Evolutionary conservation across 2,797 vertebrate genomes (phyloP).

Genomic region (Poeciliopsis presidionis): DNA sequence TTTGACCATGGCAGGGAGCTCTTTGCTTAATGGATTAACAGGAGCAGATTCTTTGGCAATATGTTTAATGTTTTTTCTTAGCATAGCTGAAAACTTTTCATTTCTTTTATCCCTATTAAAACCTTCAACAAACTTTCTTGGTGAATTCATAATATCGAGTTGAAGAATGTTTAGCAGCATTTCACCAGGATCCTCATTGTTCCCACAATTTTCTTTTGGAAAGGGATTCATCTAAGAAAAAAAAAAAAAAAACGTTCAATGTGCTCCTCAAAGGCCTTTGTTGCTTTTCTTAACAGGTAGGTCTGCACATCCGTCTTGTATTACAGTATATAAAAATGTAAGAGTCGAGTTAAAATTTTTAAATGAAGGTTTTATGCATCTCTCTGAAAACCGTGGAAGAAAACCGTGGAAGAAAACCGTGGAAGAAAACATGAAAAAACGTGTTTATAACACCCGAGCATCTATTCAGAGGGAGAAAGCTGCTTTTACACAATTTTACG

Average conservation of each 20-base stretch:
- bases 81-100: slow-evolving; percentile 56
- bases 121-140: slow-evolving; percentile 55
- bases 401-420: not conserved
- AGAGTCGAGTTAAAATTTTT: not conserved
- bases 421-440: not conserved
- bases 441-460: not conserved
- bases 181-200: slow-evolving; percentile 29
- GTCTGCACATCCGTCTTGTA: slow-evolving; percentile 1
- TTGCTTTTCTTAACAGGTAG: not conserved
- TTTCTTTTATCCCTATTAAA: slow-evolving; percentile 45
- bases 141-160: slow-evolving; percentile 22
- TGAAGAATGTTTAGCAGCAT: slow-evolving; percentile 35
- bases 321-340: slow-evolving; percentile 1
- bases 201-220: slow-evolving; percentile 33
- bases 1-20: slow-evolving; percentile 57
- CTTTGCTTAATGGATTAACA: slow-evolving; percentile 60
- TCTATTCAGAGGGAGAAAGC: not conserved
- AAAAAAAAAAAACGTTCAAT: slow-evolving; percentile 9
- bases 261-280: slow-evolving; percentile 33
- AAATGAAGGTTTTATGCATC: not conserved
- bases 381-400: not conserved
- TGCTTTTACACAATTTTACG: not conserved
- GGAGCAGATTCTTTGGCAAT: slow-evolving; percentile 58
- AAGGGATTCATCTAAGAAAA: slow-evolving; percentile 28
- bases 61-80: slow-evolving; percentile 26